Conservation (phyloP, 2,888 invertebrate genomes). For the Hybos culiciformis region DNA sequence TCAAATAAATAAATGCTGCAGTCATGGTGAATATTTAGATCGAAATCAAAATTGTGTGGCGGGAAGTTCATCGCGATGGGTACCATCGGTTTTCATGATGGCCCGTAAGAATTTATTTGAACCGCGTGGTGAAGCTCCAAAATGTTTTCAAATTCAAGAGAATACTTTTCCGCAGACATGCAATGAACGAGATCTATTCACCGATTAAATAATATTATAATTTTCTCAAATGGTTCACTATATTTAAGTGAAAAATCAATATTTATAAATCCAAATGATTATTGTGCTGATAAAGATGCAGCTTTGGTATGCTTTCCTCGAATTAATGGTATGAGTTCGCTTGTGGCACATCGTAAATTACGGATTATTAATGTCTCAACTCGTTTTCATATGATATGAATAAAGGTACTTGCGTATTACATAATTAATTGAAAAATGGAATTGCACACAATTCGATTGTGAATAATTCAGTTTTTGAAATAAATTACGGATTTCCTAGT, state of each 20-base stretch:
- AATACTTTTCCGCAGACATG: conserved; percentile 32
- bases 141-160: conserved; percentile 35
- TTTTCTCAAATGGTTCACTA: conserved; percentile 54
- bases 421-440: no score
- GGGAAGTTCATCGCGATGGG: conserved; percentile 37
- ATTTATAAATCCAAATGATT: conserved; percentile 42
- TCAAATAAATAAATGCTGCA: conserved; percentile 42
- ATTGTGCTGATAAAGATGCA: conserved; percentile 53
- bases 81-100: conserved; percentile 46
- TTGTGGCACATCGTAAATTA: no score
- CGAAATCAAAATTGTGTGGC: conserved; percentile 30
- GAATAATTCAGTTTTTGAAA: conserved; percentile 15
- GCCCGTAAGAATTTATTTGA: conserved; percentile 32
- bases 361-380: no score
- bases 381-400: no score
- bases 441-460: no score
- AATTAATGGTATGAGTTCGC: no score
- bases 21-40: conserved; percentile 37
- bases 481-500: conserved; percentile 23
- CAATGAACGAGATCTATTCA: conserved; percentile 31
- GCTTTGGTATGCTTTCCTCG: conserved; percentile 47
- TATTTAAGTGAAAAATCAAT: conserved; percentile 39
- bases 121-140: conserved; percentile 31
- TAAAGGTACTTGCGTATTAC: no score
- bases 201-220: conserved; percentile 23